These are phyloP conservation scores for Acleris holmiana DNA, from an alignment of 2,888 invertebrate genomes.

Conservation along the genomic window DNA sequence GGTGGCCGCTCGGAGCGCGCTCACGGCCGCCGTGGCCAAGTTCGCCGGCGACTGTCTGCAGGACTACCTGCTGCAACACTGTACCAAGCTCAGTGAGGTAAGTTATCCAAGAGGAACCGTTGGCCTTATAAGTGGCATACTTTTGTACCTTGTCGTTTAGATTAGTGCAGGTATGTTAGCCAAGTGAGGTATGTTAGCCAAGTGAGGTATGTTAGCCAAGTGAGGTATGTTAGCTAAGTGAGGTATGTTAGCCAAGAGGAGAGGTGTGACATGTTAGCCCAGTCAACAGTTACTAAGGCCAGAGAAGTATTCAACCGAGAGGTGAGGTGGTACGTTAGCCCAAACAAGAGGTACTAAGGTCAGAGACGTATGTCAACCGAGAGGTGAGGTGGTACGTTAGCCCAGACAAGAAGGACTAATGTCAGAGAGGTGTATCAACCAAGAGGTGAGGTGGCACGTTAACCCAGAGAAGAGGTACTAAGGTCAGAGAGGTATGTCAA, in stretches of 20 bases:
- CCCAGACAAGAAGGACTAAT: constrained; percentile 54
- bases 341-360: too few relatives aligned
- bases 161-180: too few relatives aligned
- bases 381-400: too few relatives aligned
- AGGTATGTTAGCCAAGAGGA: too few relatives aligned
- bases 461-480: constrained; percentile 53
- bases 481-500: constrained; percentile 75
- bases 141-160: too few relatives aligned
- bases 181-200: too few relatives aligned
- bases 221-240: constrained; percentile 54
- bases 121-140: too few relatives aligned
- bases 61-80: constrained; percentile 77
- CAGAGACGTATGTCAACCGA: too few relatives aligned
- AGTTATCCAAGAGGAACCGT: constrained; percentile 39
- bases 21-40: constrained; percentile 69
- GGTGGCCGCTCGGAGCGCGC: constrained; percentile 60
- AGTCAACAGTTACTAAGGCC: constrained; percentile 60
- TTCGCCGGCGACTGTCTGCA: constrained; percentile 78
- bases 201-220: too few relatives aligned
- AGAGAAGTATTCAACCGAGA: constrained; percentile 69
- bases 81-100: constrained; percentile 81
- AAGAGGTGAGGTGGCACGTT: constrained; percentile 60
- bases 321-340: too few relatives aligned
- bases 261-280: constrained; percentile 67
- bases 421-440: constrained; percentile 74